phyloP scores from a whole-genome alignment of 2,113 vertebrate genomes.

The Pleuronectes platessa region DNA sequence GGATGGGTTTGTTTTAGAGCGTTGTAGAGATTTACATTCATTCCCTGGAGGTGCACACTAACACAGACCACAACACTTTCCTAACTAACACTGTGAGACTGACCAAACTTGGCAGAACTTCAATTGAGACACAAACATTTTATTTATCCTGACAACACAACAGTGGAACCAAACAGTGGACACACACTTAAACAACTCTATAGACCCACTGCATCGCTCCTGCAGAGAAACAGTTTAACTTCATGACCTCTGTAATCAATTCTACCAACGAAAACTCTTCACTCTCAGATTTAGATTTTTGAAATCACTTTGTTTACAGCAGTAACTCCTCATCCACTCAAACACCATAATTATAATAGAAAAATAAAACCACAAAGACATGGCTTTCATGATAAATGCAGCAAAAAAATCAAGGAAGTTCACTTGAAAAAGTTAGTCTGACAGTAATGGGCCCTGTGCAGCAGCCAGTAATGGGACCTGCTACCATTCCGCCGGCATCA shows the following conservation, averaged over 20 bases:
- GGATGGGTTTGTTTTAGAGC: neutral
- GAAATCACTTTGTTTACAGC: slow-evolving; percentile 9
- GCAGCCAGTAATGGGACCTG: slow-evolving; percentile 56
- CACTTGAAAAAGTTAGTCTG: slow-evolving; percentile 38
- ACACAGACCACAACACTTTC: neutral
- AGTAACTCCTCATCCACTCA: slow-evolving; percentile 16
- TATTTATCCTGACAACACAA: slow-evolving; percentile 10
- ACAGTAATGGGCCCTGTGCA: slow-evolving; percentile 26
- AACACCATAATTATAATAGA: neutral
- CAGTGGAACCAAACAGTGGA: slow-evolving; percentile 7
- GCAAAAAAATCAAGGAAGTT: slow-evolving; percentile 20
- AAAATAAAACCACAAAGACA: neutral
- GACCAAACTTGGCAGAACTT: slow-evolving; percentile 28
- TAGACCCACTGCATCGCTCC: slow-evolving; percentile 4
- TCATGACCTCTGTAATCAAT: slow-evolving; percentile 29
- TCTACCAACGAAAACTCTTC: slow-evolving; percentile 11
- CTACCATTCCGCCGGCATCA: slow-evolving; percentile 59
- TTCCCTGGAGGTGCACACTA: neutral
- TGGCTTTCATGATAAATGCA: neutral
- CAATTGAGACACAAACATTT: slow-evolving; percentile 13
- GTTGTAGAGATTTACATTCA: neutral
- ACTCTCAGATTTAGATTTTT: slow-evolving; percentile 2
- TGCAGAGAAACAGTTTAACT: slow-evolving; percentile 18
- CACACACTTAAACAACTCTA: neutral
- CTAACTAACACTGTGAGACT: neutral